Conservation (phyloP, 2,113 vertebrate species). For the Haplochromis vanheusdeni region DNA sequence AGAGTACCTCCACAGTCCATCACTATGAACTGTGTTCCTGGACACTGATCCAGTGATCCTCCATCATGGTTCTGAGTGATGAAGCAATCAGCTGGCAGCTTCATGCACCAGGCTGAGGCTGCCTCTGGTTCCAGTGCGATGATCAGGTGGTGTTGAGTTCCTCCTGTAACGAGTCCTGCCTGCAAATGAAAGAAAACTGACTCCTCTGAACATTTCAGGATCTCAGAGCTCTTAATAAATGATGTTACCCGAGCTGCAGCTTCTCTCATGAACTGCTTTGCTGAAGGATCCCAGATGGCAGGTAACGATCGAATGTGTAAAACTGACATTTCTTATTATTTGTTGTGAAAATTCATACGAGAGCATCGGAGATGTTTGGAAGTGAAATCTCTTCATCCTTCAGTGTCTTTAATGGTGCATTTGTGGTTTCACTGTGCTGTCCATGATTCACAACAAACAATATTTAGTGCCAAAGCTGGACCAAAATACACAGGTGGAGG, state of each 20-base stretch:
- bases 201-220: rapidly evolving
- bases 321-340: rapidly evolving
- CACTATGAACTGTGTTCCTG: slow-evolving; percentile 45
- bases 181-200: background rate
- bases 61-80: background rate
- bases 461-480: background rate
- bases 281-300: slow-evolving; percentile 46
- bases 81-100: slow-evolving; percentile 39
- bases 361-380: background rate
- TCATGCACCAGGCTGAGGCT: slow-evolving; percentile 29
- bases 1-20: slow-evolving; percentile 42
- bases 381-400: background rate
- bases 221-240: background rate
- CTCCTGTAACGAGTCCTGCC: slow-evolving; percentile 38
- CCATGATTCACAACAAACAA: background rate
- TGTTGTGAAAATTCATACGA: background rate
- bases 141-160: background rate
- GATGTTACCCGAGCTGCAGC: slow-evolving; percentile 32
- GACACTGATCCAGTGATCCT: background rate
- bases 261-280: slow-evolving; percentile 59
- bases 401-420: background rate
- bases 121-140: background rate
- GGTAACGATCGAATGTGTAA: background rate
- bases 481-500: background rate
- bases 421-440: background rate